Evolutionary conservation across 2,797 vertebrate species (phyloP).

Genomic region (Apogon talboti): DNA sequence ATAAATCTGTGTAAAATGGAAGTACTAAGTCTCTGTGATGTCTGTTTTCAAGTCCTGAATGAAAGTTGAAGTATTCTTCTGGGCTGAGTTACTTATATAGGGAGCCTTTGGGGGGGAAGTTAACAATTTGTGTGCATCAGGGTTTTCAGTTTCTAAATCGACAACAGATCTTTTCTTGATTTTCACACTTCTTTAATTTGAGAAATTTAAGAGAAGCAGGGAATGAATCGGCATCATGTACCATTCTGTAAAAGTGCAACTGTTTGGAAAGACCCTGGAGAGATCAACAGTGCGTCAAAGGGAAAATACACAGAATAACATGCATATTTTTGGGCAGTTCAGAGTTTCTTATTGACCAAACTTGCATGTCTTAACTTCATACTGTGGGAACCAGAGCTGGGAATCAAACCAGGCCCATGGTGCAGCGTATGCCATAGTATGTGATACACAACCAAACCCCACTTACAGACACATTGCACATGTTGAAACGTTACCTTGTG

Average conservation of each 20-base stretch:
- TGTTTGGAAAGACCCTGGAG: slow-evolving; percentile 8
- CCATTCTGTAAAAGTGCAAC: slow-evolving; percentile 35
- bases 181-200: slow-evolving; percentile 17
- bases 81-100: not conserved
- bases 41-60: slow-evolving; percentile 13
- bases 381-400: not conserved
- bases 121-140: not conserved
- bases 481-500: not conserved
- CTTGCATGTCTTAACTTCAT: slow-evolving; percentile 10
- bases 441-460: not conserved
- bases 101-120: slow-evolving; percentile 18
- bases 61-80: slow-evolving; percentile 1
- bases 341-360: slow-evolving; percentile 51
- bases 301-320: slow-evolving; percentile 24
- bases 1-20: not conserved
- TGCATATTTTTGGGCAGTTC: slow-evolving; percentile 40
- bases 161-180: not conserved
- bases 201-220: slow-evolving; percentile 4
- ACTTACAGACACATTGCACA: not conserved
- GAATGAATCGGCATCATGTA: slow-evolving; percentile 5
- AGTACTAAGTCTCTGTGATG: slow-evolving; percentile 4
- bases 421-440: not conserved
- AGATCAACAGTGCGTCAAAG: slow-evolving; percentile 39
- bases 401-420: not conserved
- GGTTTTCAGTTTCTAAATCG: slow-evolving; percentile 30